Evolutionary conservation across 2,888 invertebrate genomes (phyloP).

Genomic region (Drepanosiphum platanoidis): DNA sequence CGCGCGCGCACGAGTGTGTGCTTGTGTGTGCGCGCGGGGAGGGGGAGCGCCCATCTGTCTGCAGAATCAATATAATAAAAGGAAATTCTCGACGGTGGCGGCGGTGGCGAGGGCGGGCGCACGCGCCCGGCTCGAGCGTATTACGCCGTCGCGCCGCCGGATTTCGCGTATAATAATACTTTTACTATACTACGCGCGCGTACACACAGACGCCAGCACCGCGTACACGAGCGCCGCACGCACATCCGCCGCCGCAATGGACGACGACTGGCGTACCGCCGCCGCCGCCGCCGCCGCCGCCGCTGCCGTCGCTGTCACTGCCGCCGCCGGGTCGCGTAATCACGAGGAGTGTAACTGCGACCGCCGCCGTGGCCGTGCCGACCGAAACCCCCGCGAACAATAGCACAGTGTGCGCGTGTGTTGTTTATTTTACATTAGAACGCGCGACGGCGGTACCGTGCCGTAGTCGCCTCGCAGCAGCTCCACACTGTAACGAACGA

Average conservation of each 20-base stretch:
- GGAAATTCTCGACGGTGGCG: constrained; percentile 36
- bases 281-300: constrained; percentile 3
- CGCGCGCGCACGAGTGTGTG: background rate
- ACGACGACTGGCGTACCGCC: constrained; percentile 26
- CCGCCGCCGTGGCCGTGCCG: constrained; percentile 4
- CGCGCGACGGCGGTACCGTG: background rate
- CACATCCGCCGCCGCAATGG: constrained; percentile 27
- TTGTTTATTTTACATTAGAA: no score
- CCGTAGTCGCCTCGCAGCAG: no score
- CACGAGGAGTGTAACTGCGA: constrained; percentile 40
- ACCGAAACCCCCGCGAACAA: constrained; percentile 5
- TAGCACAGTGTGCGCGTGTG: background rate
- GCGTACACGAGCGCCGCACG: constrained; percentile 6
- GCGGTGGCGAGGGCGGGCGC: constrained; percentile 12
- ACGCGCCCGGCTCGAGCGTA: constrained; percentile 39
- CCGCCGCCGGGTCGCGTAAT: constrained; percentile 38
- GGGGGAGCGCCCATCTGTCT: constrained; percentile 55
- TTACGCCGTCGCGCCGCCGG: constrained; percentile 42
- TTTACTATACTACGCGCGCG: constrained; percentile 40
- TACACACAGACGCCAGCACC: background rate
- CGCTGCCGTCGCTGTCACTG: background rate
- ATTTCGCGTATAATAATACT: constrained; percentile 52
- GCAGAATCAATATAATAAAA: constrained; percentile 62
- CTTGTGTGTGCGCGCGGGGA: background rate
- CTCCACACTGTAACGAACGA: no score